phyloP scores from a whole-genome alignment of 2,888 invertebrate genomes.

The Coelinius sp. region DNA sequence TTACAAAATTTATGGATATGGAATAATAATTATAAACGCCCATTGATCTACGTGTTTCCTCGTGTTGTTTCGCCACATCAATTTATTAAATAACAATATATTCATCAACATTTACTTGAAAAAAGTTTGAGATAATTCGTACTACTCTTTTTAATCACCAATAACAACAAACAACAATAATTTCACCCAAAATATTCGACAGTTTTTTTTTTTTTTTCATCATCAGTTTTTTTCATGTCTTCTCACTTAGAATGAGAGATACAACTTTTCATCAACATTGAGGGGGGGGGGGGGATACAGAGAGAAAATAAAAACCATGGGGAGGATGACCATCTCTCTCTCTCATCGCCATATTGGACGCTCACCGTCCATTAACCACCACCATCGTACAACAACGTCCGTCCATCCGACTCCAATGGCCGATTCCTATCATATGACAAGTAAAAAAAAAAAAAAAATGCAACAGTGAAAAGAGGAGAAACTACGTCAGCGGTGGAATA shows the following conservation, averaged over 20 bases:
- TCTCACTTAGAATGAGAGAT: neutral
- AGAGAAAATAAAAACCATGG: neutral
- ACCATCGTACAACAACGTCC: constrained; percentile 28
- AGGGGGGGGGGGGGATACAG: neutral
- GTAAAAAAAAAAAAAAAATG: neutral
- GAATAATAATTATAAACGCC: constrained; percentile 14
- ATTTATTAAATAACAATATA: neutral
- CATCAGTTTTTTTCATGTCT: neutral
- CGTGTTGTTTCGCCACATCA: constrained; percentile 37
- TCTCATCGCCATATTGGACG: constrained; percentile 8
- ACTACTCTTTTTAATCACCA: constrained; percentile 1
- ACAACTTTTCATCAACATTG: neutral
- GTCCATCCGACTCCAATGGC: constrained; percentile 37
- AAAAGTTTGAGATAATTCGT: neutral
- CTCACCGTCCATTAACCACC: neutral
- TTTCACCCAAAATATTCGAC: too few species aligned
- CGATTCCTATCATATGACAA: neutral
- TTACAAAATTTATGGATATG: neutral
- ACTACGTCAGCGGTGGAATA: constrained; percentile 6
- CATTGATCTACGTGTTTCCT: constrained; percentile 39
- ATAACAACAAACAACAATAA: neutral
- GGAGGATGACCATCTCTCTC: neutral
- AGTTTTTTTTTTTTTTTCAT: neutral
- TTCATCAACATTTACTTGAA: neutral
- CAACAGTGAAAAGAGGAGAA: neutral